phyloP scores from a whole-genome alignment of 2,888 invertebrate genomes.

The Caenorhabditis virilis region DNA sequence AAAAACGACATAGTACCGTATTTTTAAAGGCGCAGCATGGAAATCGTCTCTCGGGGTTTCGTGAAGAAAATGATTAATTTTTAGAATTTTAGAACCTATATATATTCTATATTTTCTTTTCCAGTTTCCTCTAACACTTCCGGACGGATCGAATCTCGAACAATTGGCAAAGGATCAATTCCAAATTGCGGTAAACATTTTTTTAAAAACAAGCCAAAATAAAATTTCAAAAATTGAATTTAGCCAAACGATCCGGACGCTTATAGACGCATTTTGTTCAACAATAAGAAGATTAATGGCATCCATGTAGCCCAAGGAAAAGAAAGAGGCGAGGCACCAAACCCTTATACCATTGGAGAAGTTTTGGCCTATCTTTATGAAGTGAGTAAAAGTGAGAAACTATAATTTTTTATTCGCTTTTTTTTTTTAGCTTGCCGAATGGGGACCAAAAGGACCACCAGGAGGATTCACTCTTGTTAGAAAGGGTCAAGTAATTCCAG shows the following conservation, averaged over 20 bases:
- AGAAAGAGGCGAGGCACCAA: background rate
- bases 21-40: no score
- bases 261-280: background rate
- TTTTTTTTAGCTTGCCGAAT: no score
- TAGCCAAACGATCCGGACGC: background rate
- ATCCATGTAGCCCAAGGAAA: conserved; percentile 8
- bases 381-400: no score
- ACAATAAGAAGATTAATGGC: background rate
- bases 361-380: background rate
- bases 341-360: conserved; percentile 11
- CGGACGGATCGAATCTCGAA: no score
- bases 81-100: no score
- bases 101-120: no score
- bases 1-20: background rate
- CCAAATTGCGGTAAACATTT: no score
- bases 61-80: no score
- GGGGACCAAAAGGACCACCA: background rate
- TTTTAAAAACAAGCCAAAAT: no score
- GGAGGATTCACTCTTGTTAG: background rate
- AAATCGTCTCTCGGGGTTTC: no score
- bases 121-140: no score
- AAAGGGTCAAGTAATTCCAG: background rate
- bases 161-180: no score
- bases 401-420: conserved; percentile 14
- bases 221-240: background rate